These are phyloP conservation scores for Orthonychiurus folsomi DNA, from an alignment of 2,888 invertebrate genomes.

Conservation along the genomic window DNA sequence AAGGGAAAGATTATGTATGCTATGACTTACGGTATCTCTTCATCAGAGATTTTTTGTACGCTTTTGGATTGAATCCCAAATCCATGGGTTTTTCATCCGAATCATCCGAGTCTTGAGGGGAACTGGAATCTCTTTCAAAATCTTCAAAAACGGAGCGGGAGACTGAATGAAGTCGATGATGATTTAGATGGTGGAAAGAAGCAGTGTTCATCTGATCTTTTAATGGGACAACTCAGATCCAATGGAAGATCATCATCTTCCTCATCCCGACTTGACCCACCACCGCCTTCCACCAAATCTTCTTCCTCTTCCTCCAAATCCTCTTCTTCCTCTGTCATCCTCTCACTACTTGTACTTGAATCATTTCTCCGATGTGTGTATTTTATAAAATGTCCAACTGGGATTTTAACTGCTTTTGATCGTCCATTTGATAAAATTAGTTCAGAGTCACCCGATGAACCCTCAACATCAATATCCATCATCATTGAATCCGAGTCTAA, in stretches of 20 bases:
- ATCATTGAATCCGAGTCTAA: background rate
- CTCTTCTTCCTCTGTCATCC: background rate
- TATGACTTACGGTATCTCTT: slow-evolving; percentile 81
- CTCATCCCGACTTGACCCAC: slow-evolving; percentile 32
- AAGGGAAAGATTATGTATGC: background rate
- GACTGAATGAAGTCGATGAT: slow-evolving; percentile 42
- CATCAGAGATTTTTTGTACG: slow-evolving; percentile 87
- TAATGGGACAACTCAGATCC: slow-evolving; percentile 59
- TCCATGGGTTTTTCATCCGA: slow-evolving; percentile 50
- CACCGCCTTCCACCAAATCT: slow-evolving; percentile 9
- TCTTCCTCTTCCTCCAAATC: slow-evolving; percentile 12
- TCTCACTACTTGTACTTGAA: slow-evolving; percentile 11
- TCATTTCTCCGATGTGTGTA: background rate
- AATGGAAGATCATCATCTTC: slow-evolving; percentile 59
- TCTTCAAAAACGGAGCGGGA: slow-evolving; percentile 36
- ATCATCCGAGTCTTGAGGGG: slow-evolving; percentile 62
- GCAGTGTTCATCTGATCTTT: background rate
- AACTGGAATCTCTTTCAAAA: slow-evolving; percentile 38
- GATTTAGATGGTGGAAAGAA: slow-evolving; percentile 41
- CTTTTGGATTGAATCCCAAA: slow-evolving; percentile 49
- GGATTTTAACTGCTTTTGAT: background rate
- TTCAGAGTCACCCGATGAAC: background rate
- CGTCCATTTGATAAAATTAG: background rate
- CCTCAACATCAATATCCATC: background rate
- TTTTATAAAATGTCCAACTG: too few relatives aligned